Percentiles rank a stretch among this genome's conserved stretches.
These are phyloP conservation scores for Maconellicoccus hirsutus DNA, from an alignment of 1,140 invertebrate species.

Conservation along the genomic window DNA sequence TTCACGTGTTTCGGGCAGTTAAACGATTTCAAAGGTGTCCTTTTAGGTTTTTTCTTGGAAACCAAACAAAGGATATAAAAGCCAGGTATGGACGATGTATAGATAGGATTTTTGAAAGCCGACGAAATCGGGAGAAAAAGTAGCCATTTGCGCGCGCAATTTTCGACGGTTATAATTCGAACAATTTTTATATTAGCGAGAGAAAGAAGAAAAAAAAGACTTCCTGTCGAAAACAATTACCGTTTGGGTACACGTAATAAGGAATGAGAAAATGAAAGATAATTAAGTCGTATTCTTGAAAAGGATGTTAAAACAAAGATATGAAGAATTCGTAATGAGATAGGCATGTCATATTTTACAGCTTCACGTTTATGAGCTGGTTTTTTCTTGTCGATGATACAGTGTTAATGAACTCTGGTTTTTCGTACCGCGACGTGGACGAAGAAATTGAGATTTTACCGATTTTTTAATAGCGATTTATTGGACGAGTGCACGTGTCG, in stretches of 20 bases:
- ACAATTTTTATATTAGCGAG: no score
- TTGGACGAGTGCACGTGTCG: no score
- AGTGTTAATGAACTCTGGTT: background rate
- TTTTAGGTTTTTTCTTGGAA: no score
- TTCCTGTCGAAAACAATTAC: slow-evolving; percentile 8
- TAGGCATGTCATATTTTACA: slow-evolving; percentile 9
- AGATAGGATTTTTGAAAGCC: no score
- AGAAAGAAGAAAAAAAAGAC: background rate
- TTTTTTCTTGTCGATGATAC: background rate
- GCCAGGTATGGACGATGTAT: no score
- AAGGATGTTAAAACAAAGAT: slow-evolving; percentile 9
- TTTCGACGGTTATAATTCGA: no score
- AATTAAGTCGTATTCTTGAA: slow-evolving; percentile 9
- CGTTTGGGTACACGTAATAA: background rate
- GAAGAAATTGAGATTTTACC: background rate
- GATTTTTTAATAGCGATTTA: no score
- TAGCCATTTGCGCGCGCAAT: no score
- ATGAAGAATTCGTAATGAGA: slow-evolving; percentile 4
- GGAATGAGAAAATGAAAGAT: slow-evolving; percentile 2
- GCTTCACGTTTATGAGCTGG: slow-evolving; percentile 7
- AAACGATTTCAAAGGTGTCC: no score
- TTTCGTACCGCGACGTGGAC: background rate
- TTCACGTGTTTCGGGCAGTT: no score
- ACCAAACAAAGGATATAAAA: no score
- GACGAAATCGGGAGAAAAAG: no score